Evolutionary conservation across 2,888 invertebrate genomes (phyloP).

Genomic region (Carabus problematicus): DNA sequence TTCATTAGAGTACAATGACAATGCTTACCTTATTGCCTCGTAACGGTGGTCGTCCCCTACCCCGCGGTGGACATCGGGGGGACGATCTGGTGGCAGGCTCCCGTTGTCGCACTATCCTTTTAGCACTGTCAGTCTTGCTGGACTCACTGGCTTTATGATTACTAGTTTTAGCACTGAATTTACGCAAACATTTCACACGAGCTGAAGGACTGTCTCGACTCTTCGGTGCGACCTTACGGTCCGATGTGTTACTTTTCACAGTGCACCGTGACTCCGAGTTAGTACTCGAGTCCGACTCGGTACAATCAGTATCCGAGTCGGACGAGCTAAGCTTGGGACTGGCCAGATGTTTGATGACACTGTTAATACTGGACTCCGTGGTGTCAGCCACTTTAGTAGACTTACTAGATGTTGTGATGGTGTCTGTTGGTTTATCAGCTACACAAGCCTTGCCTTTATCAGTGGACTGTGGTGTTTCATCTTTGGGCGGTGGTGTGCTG

Average conservation of each 20-base stretch:
- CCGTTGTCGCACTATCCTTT: conserved; percentile 7
- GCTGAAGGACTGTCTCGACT: conserved; percentile 26
- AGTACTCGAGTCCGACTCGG: conserved; percentile 58
- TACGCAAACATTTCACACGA: conserved; percentile 20
- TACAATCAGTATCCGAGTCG: conserved; percentile 58
- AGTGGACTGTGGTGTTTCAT: conserved; percentile 50
- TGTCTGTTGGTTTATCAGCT: conserved; percentile 43
- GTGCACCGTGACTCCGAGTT: conserved; percentile 21
- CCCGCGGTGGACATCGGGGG: conserved; percentile 44
- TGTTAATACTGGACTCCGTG: conserved; percentile 38
- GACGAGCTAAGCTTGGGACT: conserved; percentile 63
- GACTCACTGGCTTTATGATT: conserved; percentile 25
- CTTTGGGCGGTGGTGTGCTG: conserved; percentile 55
- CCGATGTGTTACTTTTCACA: conserved; percentile 15
- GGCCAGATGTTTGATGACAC: conserved; percentile 51
- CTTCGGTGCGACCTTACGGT: conserved; percentile 1
- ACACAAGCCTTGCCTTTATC: conserved; percentile 47
- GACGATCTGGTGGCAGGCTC: conserved; percentile 6
- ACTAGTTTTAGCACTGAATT: conserved; percentile 22
- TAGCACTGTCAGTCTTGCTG: conserved; percentile 17
- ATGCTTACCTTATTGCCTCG: conserved; percentile 55
- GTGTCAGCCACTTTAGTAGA: conserved; percentile 43
- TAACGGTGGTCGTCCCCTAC: conserved; percentile 48
- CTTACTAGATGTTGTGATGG: conserved; percentile 21
- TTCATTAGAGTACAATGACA: conserved; percentile 12